phyloP scores from a whole-genome alignment of 2,113 vertebrate genomes.

The Nicator chloris region DNA sequence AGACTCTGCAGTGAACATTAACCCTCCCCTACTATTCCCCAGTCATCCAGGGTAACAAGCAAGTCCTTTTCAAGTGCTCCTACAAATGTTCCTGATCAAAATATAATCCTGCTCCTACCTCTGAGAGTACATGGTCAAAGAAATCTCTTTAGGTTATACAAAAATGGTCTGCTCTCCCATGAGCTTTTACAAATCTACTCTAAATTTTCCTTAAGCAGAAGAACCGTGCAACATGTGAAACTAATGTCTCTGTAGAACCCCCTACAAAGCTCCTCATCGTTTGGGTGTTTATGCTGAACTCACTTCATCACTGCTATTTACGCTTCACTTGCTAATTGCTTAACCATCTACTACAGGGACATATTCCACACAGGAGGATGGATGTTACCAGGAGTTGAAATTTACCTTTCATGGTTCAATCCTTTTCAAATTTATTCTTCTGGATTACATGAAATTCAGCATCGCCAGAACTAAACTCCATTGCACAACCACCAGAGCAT shows the following conservation, averaged over 20 bases:
- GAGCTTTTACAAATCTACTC: not conserved
- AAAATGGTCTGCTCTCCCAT: not conserved
- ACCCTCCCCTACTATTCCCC: not conserved
- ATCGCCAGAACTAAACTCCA: not conserved
- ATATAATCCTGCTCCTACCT: not conserved
- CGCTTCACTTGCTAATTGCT: not conserved
- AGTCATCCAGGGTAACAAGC: not conserved
- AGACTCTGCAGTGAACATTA: not conserved
- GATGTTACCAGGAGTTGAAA: not conserved
- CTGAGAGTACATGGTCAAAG: not conserved
- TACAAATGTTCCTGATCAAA: not conserved
- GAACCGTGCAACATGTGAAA: rapidly evolving
- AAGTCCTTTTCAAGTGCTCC: not conserved
- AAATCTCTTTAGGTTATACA: not conserved
- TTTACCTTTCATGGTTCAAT: not conserved
- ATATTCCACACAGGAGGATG: not conserved
- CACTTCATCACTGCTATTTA: not conserved
- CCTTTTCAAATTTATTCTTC: not conserved
- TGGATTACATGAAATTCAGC: not conserved
- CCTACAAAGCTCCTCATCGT: not conserved
- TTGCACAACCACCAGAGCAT: not conserved
- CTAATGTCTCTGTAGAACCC: not conserved
- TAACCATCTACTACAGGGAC: not conserved
- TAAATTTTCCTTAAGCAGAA: not conserved
- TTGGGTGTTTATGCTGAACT: not conserved